A percentile compares a stretch with the other conserved stretches of the same genome.
phyloP scores from a whole-genome alignment of 2,113 vertebrate genomes.

The Macaca mulatta region DNA sequence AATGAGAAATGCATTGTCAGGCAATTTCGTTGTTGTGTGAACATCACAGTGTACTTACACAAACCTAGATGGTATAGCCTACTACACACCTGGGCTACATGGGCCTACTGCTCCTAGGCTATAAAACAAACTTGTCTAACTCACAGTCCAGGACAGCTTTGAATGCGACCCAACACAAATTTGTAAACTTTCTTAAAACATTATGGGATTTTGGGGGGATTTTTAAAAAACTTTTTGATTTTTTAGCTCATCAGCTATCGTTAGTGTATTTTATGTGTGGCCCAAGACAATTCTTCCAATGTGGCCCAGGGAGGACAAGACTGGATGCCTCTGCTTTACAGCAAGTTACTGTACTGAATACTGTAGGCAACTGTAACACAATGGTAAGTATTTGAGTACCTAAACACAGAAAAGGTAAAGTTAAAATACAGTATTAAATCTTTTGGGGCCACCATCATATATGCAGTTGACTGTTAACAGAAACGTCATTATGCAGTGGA shows the following conservation, averaged over 20 bases:
- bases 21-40: neutral
- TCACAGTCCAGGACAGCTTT: too few species aligned
- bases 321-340: too few species aligned
- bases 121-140: neutral
- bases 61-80: neutral
- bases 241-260: too few species aligned
- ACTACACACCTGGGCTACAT: neutral
- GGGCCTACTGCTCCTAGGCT: neutral
- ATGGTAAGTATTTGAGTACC: neutral
- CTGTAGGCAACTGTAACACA: neutral
- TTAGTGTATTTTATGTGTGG: too few species aligned
- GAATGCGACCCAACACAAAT: too few species aligned
- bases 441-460: neutral
- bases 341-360: neutral
- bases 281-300: too few species aligned
- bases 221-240: too few species aligned
- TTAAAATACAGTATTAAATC: neutral
- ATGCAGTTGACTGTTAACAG: neutral
- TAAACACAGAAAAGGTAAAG: neutral
- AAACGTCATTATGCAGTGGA: neutral
- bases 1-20: neutral
- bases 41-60: neutral
- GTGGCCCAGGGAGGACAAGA: too few species aligned
- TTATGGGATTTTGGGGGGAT: too few species aligned
- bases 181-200: too few species aligned